Evolutionary conservation across 2,113 vertebrate genomes (phyloP).

Genomic region (Tor tambroides): DNA sequence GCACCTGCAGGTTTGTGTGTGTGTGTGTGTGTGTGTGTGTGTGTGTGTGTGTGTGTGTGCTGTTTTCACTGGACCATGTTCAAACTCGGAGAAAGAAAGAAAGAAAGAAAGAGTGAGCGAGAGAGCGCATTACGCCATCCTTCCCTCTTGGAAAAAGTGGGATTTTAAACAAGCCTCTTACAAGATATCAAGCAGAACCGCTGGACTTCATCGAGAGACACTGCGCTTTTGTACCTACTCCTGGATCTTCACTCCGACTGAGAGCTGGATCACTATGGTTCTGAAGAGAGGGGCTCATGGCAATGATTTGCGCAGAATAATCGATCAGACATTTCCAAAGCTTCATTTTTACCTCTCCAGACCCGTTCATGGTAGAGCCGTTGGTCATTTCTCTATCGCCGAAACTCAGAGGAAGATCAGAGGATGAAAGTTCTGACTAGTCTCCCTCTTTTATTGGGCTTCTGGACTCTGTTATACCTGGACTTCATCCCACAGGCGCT

Average conservation of each 20-base stretch:
- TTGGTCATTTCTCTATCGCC: constrained; percentile 78
- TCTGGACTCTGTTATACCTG: constrained; percentile 87
- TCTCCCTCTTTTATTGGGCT: constrained; percentile 88
- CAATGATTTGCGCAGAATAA: constrained; percentile 78
- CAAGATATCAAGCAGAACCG: constrained; percentile 86
- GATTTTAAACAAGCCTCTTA: constrained; percentile 93
- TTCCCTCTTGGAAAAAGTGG: constrained; percentile 90
- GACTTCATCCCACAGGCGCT: constrained; percentile 75
- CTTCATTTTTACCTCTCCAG: constrained; percentile 68
- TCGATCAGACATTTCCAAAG: constrained; percentile 73
- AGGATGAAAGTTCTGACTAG: constrained; percentile 90
- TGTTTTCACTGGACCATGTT: constrained; percentile 98
- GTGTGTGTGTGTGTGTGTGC: constrained; percentile 42
- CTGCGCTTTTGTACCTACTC: constrained; percentile 1
- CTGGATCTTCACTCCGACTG: constrained; percentile 70
- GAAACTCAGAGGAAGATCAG: constrained; percentile 81
- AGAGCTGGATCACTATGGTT: constrained; percentile 90
- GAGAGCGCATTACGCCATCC: constrained; percentile 96
- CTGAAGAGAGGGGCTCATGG: constrained; percentile 77
- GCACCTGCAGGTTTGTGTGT: constrained; percentile 95
- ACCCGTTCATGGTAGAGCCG: constrained; percentile 82
- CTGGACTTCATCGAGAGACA: constrained; percentile 79
- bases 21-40: constrained; percentile 77
- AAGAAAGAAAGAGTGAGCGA: constrained; percentile 70
- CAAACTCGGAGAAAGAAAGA: constrained; percentile 81